Evolutionary conservation across 2,797 vertebrate species (phyloP), one percentile per base, ranked within the genome.

Genomic region (Falco columbarius): DNA sequence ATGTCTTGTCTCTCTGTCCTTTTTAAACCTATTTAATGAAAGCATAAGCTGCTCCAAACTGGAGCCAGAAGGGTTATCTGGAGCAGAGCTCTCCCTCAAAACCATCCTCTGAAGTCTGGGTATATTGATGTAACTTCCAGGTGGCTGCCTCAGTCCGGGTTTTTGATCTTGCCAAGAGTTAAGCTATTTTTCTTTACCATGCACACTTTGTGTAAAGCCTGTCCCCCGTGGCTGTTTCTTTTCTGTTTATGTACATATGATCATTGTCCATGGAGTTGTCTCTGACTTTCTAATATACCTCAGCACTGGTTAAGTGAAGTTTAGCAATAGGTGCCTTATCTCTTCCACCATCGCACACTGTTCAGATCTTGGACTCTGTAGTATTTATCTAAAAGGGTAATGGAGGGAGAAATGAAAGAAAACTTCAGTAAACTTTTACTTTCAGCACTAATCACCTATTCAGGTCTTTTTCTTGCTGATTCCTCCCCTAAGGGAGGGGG

Each of bases 321-420:
- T 51, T 36, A 73, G 51, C 16, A 54, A 4, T 15, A 52, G 66
- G 13, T 56, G 13, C 22, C 29, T 34, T 63, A n/a, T 24, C 16
- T 17, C 38, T 15, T 46, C 68, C 30, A 14, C 0, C 1, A 20
- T 63, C 42, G 34, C 30, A 14, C 4, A 2, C 38, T 38, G 19
- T 36, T 90, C 54, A 68, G 82, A 40, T 46, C 32, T 12, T 22
- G 24, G 21, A 36, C 75, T 67, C 38, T 67, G 6, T 14, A n/a
- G 18, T 38, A n/a, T 34, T 52, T 30, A 38, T n/a, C 6, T 34
- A 20, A 30, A 67, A 66, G 26, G 7, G 10, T 62, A 47, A 14
- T 2, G 17, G 46, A 46, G 29, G 15, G 29, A 47, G 23, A 76
- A 90, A 52, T 21, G 8, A 62, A 20, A 63, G 12, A 49, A 40